Base-by-base conservation (phyloP, 2,113 vertebrate genomes). In the Prunella himalayana region DNA sequence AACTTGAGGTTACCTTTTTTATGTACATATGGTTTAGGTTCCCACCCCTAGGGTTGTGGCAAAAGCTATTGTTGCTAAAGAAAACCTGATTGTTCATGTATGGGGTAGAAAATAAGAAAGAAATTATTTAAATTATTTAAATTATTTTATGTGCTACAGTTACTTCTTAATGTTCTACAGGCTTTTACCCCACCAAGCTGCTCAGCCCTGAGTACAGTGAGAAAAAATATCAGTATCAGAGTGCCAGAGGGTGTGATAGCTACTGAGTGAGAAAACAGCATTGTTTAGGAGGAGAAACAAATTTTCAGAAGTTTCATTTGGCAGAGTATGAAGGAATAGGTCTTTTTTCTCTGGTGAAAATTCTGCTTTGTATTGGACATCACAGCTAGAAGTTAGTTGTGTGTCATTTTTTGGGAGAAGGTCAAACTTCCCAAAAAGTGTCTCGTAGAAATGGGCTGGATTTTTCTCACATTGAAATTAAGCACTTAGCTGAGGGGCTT, bases 1-100 rank as follows among this genome's bases (percentile, higher is more conserved):
- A 95, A 86, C 87, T 95, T 89, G 84, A 95, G 87, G 89, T 95
- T 94, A 90, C 70, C 77, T 95, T 93, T 87, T 92, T 92, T 54
- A 73, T 82, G 49, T 88, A 53, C 63, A 54, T 79, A 82, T 57
- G 47, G 71, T 90, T 96, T 94, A 72, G 63, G 88, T 92, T 95
- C 71, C 93, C 82, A 75, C 73, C 79, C 66, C 49, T 85, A 25
- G 59, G 92, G 41, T 88, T 93, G 77, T 82, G 66, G 84, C 80
- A 93, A 87, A 92, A 92, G 76, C 92, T 69, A 31, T 75, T 91
- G n/a, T 73, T 90, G 59, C 47, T 93, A 22, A 86, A 92, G 79
- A 60, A 88, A 92, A 88, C n/a, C 49, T 47, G 60, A 66, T 76
- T 93, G 72, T 47, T 92, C n/a, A 7, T 78, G 22, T 69, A 33